Evolutionary conservation across 2,888 invertebrate genomes (phyloP), one percentile per base, ranked within the genome.

Genomic region (Chloroclystis v-ata): DNA sequence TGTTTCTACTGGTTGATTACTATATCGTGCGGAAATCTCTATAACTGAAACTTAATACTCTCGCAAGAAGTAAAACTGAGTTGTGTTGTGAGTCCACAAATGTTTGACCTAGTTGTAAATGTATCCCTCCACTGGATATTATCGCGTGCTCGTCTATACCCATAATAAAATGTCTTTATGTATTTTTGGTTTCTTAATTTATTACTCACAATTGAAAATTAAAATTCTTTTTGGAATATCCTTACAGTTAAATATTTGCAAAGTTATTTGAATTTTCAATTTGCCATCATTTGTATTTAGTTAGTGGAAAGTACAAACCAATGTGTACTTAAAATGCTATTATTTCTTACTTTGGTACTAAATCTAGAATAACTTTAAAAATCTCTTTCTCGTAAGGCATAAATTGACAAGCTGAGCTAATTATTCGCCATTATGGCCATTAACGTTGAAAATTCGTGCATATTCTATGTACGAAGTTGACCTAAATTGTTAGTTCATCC

Each of bases 121-220:
- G 52, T 62, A 62, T 49, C 50, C 58, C 57, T 62, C 59, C 56
- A 54, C 55, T 57, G 47, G 52, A 52, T 56, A 46, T 59, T 60
- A 54, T 59, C 56, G 54, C 52, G 49, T 66, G 66, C 56, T 65
- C 61, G 60, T 59, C 46, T 59, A 50, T 60, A 52, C 59, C 56
- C 54, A 50, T 65, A 72, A 72, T 74, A 74, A 74, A 74, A 61
- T 63, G 63, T 68, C 65, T 68, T 66, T 59, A 66, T 63, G 55
- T 33, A 47, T 51, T 47, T 52, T 42, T 47, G 54, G 54, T 60
- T 60, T 53, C 63, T 57, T 63, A 54, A 58, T 64, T 62, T 61
- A n/a, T n/a, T n/a, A n/a, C n/a, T n/a, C 16, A 9, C 8, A 3
- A 35, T 26, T 26, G 26, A 8, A 26, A 26, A 6, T 6, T 32